phyloP scores from a whole-genome alignment of 2,113 vertebrate genomes.

The Perca flavescens region DNA sequence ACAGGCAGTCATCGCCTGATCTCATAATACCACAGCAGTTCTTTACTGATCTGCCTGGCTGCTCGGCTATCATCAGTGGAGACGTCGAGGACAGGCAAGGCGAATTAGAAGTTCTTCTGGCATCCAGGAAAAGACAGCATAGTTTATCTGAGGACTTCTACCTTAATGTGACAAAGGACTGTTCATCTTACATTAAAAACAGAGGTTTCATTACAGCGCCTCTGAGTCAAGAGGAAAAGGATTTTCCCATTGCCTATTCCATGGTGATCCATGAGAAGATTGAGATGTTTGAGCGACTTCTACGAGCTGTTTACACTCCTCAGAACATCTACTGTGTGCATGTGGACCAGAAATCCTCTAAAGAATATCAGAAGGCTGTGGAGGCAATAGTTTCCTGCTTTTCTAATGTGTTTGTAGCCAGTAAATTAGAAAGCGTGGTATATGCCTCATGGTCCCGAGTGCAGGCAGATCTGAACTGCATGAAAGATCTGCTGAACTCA shows the following conservation, averaged over 20 bases:
- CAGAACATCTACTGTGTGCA: constrained; percentile 96
- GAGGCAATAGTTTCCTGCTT: constrained; percentile 87
- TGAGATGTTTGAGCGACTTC: constrained; percentile 93
- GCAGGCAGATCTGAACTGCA: constrained; percentile 96
- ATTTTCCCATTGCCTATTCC: constrained; percentile 91
- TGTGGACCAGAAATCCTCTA: constrained; percentile 85
- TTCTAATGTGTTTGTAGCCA: constrained; percentile 92
- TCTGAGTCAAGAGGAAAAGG: constrained; percentile 87
- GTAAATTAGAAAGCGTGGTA: constrained; percentile 85
- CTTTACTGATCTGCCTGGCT: constrained; percentile 76
- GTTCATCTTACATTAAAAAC: constrained; percentile 74
- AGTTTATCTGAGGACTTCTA: constrained; percentile 74
- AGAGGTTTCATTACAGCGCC: constrained; percentile 85
- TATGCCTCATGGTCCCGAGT: constrained; percentile 93
- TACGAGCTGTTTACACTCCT: constrained; percentile 88
- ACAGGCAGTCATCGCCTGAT: not conserved
- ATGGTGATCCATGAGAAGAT: constrained; percentile 94
- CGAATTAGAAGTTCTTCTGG: constrained; percentile 74
- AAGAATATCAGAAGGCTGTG: constrained; percentile 84
- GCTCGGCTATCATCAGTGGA: constrained; percentile 82
- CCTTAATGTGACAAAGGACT: constrained; percentile 86
- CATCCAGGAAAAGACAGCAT: constrained; percentile 15
- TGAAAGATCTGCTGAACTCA: constrained; percentile 88
- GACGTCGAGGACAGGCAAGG: constrained; percentile 56
- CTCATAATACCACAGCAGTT: constrained; percentile 26